phyloP scores from a whole-genome alignment of 2,888 invertebrate species.

The Melipona bicolor region DNA sequence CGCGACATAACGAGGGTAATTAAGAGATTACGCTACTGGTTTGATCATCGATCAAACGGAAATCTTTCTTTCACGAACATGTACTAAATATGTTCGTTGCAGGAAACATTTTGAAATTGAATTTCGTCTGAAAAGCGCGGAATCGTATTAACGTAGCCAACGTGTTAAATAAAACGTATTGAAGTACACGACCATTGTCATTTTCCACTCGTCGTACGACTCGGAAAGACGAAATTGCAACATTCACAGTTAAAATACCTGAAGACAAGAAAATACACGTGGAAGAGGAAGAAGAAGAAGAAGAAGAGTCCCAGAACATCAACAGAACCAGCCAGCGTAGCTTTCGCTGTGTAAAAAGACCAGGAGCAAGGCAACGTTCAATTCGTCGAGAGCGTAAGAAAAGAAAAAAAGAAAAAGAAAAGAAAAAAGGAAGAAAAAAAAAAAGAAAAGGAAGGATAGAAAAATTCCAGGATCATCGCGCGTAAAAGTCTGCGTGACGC shows the following conservation, averaged over 20 bases:
- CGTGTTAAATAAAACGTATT: too few relatives aligned
- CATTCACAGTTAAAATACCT: too few relatives aligned
- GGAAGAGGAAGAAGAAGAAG: not conserved
- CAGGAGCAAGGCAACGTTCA: not conserved
- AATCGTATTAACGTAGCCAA: too few relatives aligned
- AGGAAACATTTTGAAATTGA: too few relatives aligned
- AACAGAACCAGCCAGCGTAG: not conserved
- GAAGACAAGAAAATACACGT: too few relatives aligned
- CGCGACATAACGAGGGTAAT: conserved; percentile 41
- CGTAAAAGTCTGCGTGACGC: conserved; percentile 4
- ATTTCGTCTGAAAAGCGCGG: too few relatives aligned
- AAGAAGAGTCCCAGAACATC: not conserved
- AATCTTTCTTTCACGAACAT: too few relatives aligned
- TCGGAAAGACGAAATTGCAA: too few relatives aligned
- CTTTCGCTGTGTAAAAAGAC: not conserved
- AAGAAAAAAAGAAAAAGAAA: too few relatives aligned
- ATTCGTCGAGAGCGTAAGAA: not conserved
- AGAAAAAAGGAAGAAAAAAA: not conserved
- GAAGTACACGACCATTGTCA: too few relatives aligned
- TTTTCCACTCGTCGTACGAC: too few relatives aligned
- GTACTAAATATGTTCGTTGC: not conserved
- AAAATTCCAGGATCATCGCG: not conserved
- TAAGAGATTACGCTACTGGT: conserved; percentile 13
- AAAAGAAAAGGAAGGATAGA: not conserved
- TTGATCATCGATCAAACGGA: conserved; percentile 2